Evolutionary conservation across 2,113 vertebrate genomes (phyloP).

Genomic region (Rhinichthys klamathensis): DNA sequence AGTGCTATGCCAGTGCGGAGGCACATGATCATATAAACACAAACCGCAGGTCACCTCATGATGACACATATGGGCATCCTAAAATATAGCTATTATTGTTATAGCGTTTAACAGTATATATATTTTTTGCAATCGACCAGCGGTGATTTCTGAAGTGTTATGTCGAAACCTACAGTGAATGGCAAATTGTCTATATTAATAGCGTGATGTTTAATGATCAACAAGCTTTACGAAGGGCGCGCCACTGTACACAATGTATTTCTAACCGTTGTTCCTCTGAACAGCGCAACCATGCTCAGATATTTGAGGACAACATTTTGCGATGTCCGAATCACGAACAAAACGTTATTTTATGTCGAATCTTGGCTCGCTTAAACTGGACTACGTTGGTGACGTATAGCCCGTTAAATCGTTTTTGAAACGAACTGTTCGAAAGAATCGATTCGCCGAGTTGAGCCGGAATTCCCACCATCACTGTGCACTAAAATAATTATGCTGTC

Average conservation of each 20-base stretch:
- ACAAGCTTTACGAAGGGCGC: not conserved
- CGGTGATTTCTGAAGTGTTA: not conserved
- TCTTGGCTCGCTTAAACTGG: not conserved
- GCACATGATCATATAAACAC: slow-evolving; percentile 19
- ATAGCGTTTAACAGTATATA: not conserved
- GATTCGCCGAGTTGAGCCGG: not conserved
- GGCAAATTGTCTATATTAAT: not conserved
- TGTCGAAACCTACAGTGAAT: not conserved
- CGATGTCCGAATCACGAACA: not conserved
- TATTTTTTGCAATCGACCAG: not conserved
- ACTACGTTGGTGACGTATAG: not conserved
- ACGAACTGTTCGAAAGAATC: slow-evolving; percentile 1
- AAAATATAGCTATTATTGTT: not conserved
- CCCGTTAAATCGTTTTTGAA: not conserved
- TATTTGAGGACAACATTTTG: not conserved
- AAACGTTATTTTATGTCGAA: not conserved
- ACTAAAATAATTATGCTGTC: not conserved
- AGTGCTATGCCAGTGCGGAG: not conserved
- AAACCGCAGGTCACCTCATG: not conserved
- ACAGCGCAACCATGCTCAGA: not conserved
- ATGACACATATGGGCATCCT: not conserved
- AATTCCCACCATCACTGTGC: not conserved
- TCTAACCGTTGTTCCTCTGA: not conserved
- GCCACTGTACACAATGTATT: not conserved
- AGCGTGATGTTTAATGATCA: not conserved